These are phyloP conservation scores for Toxotes lorentzi DNA, from an alignment of 2,797 vertebrate genomes.

Conservation along the genomic window DNA sequence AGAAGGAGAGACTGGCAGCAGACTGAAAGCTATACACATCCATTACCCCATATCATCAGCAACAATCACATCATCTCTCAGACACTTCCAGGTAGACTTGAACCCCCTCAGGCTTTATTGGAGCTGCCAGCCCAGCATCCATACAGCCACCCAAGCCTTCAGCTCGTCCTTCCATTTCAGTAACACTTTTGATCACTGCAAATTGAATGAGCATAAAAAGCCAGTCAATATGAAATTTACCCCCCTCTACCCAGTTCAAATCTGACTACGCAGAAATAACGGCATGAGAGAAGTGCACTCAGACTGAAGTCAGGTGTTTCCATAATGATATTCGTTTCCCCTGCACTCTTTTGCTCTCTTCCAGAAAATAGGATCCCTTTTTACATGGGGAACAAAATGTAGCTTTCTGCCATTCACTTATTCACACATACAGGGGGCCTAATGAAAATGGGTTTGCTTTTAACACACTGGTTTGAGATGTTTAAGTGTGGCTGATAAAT, in stretches of 20 bases:
- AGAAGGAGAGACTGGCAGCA: constrained; percentile 49
- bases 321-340: constrained; percentile 71
- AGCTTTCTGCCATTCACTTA: constrained; percentile 22
- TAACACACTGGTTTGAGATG: constrained; percentile 6
- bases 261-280: constrained; percentile 71
- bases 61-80: constrained; percentile 79
- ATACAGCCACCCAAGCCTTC: constrained; percentile 62
- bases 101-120: constrained; percentile 63
- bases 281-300: constrained; percentile 73
- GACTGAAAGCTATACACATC: constrained; percentile 72
- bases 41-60: constrained; percentile 76
- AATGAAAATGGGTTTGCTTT: constrained; percentile 34
- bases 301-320: constrained; percentile 71
- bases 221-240: constrained; percentile 83
- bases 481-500: constrained; percentile 32
- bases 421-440: constrained; percentile 41
- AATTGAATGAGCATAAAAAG: constrained; percentile 85
- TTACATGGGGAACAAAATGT: constrained; percentile 65
- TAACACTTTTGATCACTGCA: constrained; percentile 81
- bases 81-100: constrained; percentile 71
- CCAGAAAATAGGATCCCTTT: constrained; percentile 77
- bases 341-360: constrained; percentile 56
- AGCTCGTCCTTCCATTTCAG: constrained; percentile 75
- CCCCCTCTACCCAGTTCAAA: constrained; percentile 73
- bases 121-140: constrained; percentile 64